Percentiles rank a stretch among this genome's conserved stretches.
phyloP scores from a whole-genome alignment of 2,888 invertebrate genomes.

The Drosophila dives region DNA sequence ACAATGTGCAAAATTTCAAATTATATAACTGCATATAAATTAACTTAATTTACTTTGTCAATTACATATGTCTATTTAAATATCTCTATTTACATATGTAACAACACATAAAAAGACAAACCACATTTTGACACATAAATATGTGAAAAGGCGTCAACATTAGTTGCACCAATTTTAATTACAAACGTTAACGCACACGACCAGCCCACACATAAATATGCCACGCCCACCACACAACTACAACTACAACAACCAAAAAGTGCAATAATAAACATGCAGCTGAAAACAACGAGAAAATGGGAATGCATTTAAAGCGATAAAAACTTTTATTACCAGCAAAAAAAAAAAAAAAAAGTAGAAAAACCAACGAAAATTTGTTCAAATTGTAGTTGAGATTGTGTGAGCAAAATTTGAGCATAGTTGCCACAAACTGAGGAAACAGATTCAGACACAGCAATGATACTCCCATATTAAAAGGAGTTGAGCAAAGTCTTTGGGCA shows the following conservation, averaged over 20 bases:
- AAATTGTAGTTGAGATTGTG: slow-evolving; percentile 21
- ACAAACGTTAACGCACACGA: slow-evolving; percentile 42
- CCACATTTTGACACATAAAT: slow-evolving; percentile 60
- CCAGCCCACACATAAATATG: slow-evolving; percentile 19
- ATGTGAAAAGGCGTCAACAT: slow-evolving; percentile 40
- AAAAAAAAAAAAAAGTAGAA: slow-evolving; percentile 11
- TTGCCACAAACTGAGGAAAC: slow-evolving; percentile 23
- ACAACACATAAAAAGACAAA: slow-evolving; percentile 17
- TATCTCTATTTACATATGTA: slow-evolving; percentile 5
- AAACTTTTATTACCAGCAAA: slow-evolving; percentile 65
- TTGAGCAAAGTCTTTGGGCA: slow-evolving; percentile 33
- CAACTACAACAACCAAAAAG: slow-evolving; percentile 12
- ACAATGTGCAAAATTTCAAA: slow-evolving; percentile 14
- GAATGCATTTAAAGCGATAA: slow-evolving; percentile 67
- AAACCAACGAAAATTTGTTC: slow-evolving; percentile 8
- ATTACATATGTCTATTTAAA: slow-evolving; percentile 44
- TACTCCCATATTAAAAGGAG: slow-evolving; percentile 14
- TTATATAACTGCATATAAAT: slow-evolving; percentile 64
- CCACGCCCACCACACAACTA: slow-evolving; percentile 44
- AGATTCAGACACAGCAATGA: slow-evolving; percentile 6
- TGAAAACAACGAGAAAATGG: slow-evolving; percentile 1
- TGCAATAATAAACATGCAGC: slow-evolving; percentile 19
- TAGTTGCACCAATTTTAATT: slow-evolving; percentile 61
- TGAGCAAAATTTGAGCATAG: slow-evolving; percentile 57
- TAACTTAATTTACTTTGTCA: slow-evolving; percentile 69